Evolutionary conservation across 2,797 vertebrate genomes (phyloP).

Genomic region (Urophycis tenuis): DNA sequence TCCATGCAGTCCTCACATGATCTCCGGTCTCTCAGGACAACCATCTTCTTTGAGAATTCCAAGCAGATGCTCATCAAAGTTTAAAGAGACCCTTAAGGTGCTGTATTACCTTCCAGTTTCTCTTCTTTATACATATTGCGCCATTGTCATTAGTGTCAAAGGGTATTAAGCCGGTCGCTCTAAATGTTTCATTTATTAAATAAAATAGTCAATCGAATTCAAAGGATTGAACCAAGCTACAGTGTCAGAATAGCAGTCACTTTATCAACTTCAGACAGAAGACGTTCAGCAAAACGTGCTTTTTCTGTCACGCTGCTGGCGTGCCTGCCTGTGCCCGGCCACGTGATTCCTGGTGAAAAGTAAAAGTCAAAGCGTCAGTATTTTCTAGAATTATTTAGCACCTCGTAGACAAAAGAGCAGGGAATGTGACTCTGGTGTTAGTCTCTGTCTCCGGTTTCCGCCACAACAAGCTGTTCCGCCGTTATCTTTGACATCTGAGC

Average conservation of each 20-base stretch:
- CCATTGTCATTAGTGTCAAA: neutral
- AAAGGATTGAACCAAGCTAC: neutral
- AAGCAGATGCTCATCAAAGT: conserved; percentile 69
- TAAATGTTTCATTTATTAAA: neutral
- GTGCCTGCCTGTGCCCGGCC: conserved; percentile 9
- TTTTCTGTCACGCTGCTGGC: neutral
- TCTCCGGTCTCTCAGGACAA: conserved; percentile 38
- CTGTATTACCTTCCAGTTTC: conserved; percentile 69
- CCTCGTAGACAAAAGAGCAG: conserved; percentile 60
- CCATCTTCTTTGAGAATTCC: conserved; percentile 53
- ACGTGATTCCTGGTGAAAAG: conserved; percentile 34
- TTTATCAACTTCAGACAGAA: neutral
- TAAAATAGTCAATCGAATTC: neutral
- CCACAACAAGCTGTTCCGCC: conserved; percentile 23
- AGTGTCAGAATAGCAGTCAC: neutral
- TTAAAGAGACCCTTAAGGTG: conserved; percentile 71
- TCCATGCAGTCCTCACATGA: conserved; percentile 23
- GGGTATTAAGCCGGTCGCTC: neutral
- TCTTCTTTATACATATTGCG: conserved; percentile 53
- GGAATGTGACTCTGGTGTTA: conserved; percentile 58
- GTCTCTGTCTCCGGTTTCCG: conserved; percentile 62
- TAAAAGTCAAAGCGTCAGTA: conserved; percentile 50
- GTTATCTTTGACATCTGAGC: conserved; percentile 53
- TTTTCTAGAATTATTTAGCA: conserved; percentile 72
- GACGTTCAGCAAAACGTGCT: neutral